phyloP scores from a whole-genome alignment of 2,888 invertebrate species.

The Limenitis camilla region DNA sequence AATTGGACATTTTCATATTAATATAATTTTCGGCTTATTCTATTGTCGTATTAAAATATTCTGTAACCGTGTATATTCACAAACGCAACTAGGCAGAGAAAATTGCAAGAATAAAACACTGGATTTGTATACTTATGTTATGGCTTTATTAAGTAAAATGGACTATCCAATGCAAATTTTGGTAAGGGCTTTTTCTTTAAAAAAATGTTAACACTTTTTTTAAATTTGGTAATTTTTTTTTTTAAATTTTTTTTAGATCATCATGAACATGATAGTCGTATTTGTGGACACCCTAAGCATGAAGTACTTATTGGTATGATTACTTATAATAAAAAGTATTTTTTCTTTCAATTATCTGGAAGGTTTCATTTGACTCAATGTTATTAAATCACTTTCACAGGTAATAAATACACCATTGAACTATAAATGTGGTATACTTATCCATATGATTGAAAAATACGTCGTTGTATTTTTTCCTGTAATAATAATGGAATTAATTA shows the following conservation, averaged over 20 bases:
- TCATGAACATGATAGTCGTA: background rate
- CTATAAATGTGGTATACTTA: no score
- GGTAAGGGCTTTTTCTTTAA: no score
- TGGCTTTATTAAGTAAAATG: background rate
- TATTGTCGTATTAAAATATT: constrained; percentile 9
- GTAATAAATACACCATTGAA: no score
- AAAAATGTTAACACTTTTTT: no score
- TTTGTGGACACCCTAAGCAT: background rate
- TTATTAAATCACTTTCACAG: no score
- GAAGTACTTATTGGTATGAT: background rate
- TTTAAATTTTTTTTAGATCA: background rate
- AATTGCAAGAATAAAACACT: background rate
- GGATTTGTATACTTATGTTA: background rate
- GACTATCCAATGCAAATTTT: background rate
- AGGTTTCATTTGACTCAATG: no score
- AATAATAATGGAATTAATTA: background rate
- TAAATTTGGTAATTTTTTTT: background rate
- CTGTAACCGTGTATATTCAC: background rate
- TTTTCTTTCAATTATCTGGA: no score
- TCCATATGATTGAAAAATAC: no score
- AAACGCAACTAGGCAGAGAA: background rate
- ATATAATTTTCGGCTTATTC: constrained; percentile 2
- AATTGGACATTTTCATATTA: background rate
- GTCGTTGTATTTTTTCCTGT: background rate
- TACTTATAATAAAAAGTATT: no score